Base-by-base conservation (phyloP, 2,797 vertebrate species). In the Malacoctenus gilli region DNA sequence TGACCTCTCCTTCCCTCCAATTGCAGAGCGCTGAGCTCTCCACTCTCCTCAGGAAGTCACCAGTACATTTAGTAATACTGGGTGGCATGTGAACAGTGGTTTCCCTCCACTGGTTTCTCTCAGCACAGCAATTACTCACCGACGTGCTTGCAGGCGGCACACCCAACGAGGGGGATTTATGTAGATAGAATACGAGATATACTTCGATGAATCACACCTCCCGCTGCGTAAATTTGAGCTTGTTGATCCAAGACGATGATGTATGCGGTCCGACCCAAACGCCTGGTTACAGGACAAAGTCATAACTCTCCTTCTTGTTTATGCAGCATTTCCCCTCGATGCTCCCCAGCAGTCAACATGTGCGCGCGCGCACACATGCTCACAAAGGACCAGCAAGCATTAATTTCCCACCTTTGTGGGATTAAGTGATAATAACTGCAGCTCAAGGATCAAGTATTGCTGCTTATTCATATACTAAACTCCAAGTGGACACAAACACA, bases 111-210 rank as follows among this genome's bases (percentile, higher is more conserved):
- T 75, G 71, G 65, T 74, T 74, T 23, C 53, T 73, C 62, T 62
- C 50, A 50, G 73, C 58, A 52, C 55, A 38, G 76, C 60, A 64
- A 84, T 90, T 88, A 84, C 84, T 88, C 82, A 87, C 72, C 21
- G 23, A 46, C 19, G 40, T 59, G 73, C 62, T 68, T 75, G 63
- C 76, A 58, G 77, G 73, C 75, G 55, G 73, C 72, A 75, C 82
- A 78, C 74, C n/a, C 84, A 78, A 83, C 76, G 83, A 75, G 68
- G 75, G n/a, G 76, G 84, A 90, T 89, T 89, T 85, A 90, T 88
- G 79, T 78, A 85, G 79, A 84, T 76, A 40, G 66, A 79, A 77
- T 41, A 50, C 37, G 2, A 43, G 25, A 77, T 59, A 72, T 72
- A 59, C 52, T 71, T 70, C 20, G n/a, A 85, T 86, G 82, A 84